A percentile compares a stretch with the other conserved stretches of the same genome.
These are phyloP conservation scores for Penaeus chinensis DNA, from an alignment of 1,140 invertebrate genomes.

Conservation along the genomic window DNA sequence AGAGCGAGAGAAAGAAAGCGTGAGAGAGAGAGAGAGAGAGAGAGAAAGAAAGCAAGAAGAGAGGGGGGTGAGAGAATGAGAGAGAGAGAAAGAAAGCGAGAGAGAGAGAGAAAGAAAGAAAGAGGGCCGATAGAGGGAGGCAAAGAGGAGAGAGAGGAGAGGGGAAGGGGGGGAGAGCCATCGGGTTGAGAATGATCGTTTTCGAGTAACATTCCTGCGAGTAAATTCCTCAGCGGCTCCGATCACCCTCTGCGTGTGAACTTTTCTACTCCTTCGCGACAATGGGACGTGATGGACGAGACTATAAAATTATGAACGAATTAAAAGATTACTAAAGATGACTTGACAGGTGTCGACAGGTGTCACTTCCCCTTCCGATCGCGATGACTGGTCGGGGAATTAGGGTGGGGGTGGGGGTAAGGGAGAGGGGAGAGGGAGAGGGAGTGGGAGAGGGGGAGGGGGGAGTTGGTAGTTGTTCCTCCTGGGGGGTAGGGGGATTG, in stretches of 20 bases:
- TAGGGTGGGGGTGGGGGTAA: background rate
- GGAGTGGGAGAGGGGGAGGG: background rate
- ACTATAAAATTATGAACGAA: slow-evolving; percentile 53
- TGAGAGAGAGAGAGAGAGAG: too few species aligned
- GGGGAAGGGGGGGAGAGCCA: too few species aligned
- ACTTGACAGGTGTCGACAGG: slow-evolving; percentile 47
- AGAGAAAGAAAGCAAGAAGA: too few species aligned
- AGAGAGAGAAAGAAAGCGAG: too few species aligned
- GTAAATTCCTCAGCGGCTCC: background rate
- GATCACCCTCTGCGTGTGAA: slow-evolving; percentile 3
- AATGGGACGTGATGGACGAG: slow-evolving; percentile 44
- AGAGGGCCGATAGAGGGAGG: too few species aligned
- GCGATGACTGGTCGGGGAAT: slow-evolving; percentile 17
- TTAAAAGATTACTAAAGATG: slow-evolving; percentile 48
- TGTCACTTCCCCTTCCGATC: slow-evolving; percentile 36
- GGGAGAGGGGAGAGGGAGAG: background rate
- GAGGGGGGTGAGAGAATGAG: too few species aligned
- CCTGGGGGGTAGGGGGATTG: background rate
- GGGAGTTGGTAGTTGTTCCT: background rate
- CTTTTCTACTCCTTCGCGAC: slow-evolving; percentile 38
- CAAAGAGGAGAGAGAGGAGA: too few species aligned
- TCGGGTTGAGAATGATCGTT: too few species aligned
- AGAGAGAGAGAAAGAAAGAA: too few species aligned
- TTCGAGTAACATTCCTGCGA: too few species aligned
- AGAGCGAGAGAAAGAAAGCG: too few species aligned